Evolutionary conservation across 2,797 vertebrate species (phyloP).

Genomic region (Neostethus bicornis): DNA sequence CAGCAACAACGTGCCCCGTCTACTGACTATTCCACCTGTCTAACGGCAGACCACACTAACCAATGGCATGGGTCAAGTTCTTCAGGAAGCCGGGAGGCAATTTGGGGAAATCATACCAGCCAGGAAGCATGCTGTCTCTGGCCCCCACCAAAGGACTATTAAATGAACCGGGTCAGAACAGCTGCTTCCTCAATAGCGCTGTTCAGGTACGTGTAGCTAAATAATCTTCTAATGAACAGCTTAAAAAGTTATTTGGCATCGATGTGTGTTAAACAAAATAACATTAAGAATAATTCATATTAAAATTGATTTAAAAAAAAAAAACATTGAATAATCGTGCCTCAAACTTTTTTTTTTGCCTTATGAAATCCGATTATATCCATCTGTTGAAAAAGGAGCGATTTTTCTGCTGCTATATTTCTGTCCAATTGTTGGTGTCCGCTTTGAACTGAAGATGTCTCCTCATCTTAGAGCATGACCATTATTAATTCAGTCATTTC

Average conservation of each 20-base stretch:
- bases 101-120: constrained; percentile 93
- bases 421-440: constrained; percentile 1
- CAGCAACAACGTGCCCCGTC: constrained; percentile 13
- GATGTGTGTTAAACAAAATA: too few relatives aligned
- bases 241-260: too few relatives aligned
- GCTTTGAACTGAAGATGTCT: constrained; percentile 1
- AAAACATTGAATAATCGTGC: too few relatives aligned
- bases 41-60: constrained; percentile 66
- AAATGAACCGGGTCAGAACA: constrained; percentile 98
- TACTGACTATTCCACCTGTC: constrained; percentile 39
- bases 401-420: background rate
- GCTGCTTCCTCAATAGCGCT: constrained; percentile 98
- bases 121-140: constrained; percentile 93
- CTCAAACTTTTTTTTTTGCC: background rate
- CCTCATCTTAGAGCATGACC: constrained; percentile 2
- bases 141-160: constrained; percentile 97
- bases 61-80: constrained; percentile 97
- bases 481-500: constrained; percentile 16
- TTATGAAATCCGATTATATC: background rate
- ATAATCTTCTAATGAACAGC: too few relatives aligned
- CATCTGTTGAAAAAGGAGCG: too few relatives aligned
- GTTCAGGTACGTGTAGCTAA: constrained; percentile 87
- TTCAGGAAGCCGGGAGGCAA: constrained; percentile 91
- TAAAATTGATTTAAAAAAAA: too few relatives aligned
- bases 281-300: too few relatives aligned